These are phyloP conservation scores for Lemur catta DNA, from an alignment of 2,797 vertebrate species.

Conservation along the genomic window DNA sequence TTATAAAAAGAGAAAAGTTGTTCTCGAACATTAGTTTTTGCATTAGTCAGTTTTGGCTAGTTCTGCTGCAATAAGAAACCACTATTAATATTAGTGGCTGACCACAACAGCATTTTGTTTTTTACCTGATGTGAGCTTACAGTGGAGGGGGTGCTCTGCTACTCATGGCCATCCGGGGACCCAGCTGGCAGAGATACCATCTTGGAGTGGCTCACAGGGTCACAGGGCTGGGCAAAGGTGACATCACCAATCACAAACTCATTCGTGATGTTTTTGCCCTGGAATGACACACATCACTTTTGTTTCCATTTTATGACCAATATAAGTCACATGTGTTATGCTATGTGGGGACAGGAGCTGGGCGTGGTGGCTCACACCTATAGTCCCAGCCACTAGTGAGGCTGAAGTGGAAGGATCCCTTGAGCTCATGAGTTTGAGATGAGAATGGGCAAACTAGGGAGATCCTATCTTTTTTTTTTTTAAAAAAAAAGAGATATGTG, in stretches of 20 bases:
- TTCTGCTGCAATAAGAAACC: neutral
- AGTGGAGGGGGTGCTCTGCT: neutral
- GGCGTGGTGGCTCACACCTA: no score
- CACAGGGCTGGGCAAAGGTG: neutral
- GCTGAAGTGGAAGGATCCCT: no score
- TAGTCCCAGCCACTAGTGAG: no score
- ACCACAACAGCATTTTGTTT: neutral
- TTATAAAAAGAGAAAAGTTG: neutral
- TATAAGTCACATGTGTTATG: neutral
- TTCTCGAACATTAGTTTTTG: neutral
- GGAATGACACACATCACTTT: neutral
- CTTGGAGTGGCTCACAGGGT: neutral
- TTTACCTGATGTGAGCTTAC: neutral
- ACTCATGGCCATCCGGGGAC: no score
- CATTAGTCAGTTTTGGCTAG: neutral
- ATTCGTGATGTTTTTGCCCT: neutral
- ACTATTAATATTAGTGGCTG: neutral
- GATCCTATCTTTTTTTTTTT: no score
- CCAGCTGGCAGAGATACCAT: neutral
- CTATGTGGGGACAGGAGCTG: neutral
- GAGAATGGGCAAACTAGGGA: no score
- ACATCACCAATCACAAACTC: neutral
- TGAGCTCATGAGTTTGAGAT: no score
- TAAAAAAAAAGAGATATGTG: neutral
- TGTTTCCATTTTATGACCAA: neutral